phyloP scores from a whole-genome alignment of 2,113 vertebrate genomes.

The Ancistrus triradiatus region DNA sequence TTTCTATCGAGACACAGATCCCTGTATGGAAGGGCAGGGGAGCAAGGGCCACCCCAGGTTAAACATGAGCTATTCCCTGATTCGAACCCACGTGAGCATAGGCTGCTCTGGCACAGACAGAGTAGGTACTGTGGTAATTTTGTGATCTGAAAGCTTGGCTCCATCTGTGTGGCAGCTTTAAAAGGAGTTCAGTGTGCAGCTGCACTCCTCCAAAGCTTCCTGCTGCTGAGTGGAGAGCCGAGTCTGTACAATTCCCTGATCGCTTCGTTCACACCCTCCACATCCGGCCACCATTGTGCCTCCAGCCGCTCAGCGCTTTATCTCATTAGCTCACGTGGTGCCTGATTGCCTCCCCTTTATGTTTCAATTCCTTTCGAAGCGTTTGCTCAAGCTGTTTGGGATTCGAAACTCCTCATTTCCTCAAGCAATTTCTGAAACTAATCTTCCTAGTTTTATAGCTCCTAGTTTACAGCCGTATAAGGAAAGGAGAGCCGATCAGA shows the following conservation, averaged over 20 bases:
- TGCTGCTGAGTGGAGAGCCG: constrained; percentile 24
- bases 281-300: constrained; percentile 14
- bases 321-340: constrained; percentile 10
- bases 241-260: constrained; percentile 9
- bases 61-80: not conserved
- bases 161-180: constrained; percentile 19
- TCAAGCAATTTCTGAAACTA: constrained; percentile 7
- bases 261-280: not conserved
- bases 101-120: not conserved
- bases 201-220: constrained; percentile 40
- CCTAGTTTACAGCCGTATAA: too few relatives aligned
- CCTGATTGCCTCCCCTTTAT: constrained; percentile 4
- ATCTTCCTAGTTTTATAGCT: constrained; percentile 18
- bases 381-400: constrained; percentile 1
- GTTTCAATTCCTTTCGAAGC: constrained; percentile 8
- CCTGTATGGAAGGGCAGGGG: not conserved
- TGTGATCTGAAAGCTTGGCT: constrained; percentile 3
- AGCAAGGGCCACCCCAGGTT: not conserved
- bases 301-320: constrained; percentile 18
- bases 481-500: too few relatives aligned
- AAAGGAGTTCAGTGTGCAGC: constrained; percentile 28
- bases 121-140: constrained; percentile 17
- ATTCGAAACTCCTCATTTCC: not conserved
- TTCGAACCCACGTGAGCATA: not conserved
- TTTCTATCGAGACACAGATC: too few relatives aligned